Conservation (phyloP, 2,888 invertebrate genomes). For the Ashinkailepas kermadecensis region DNA sequence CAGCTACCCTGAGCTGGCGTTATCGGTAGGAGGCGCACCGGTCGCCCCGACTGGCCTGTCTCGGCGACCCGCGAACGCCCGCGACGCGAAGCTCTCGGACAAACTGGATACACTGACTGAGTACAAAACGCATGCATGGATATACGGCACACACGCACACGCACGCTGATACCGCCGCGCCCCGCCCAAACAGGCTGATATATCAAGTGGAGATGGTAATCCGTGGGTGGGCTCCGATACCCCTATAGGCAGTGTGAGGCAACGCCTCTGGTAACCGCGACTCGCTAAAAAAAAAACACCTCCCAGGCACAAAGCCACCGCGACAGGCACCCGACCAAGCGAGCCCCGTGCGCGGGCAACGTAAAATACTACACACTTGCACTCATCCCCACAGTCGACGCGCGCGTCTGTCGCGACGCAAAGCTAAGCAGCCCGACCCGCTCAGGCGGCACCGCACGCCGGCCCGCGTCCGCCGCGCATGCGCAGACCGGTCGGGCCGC, state of each 20-base stretch:
- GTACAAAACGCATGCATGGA: constrained; percentile 3
- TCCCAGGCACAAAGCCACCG: neutral
- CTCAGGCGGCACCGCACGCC: neutral
- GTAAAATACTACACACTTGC: neutral
- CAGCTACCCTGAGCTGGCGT: too few species aligned
- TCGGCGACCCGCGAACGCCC: too few species aligned
- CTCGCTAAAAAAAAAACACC: neutral
- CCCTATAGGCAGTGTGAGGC: neutral
- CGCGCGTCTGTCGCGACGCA: neutral
- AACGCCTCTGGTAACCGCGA: neutral
- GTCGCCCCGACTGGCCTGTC: too few species aligned
- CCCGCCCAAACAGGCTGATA: neutral
- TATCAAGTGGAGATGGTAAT: neutral
- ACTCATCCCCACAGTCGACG: neutral
- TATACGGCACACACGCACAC: too few species aligned
- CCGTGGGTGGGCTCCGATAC: neutral
- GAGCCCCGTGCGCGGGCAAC: neutral
- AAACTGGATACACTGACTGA: neutral
- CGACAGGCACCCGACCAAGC: neutral
- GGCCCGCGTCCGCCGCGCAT: neutral
- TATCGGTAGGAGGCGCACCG: too few species aligned
- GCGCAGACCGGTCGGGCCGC: too few species aligned
- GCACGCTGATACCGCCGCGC: neutral
- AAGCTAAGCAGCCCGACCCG: neutral
- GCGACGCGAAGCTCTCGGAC: neutral